These are phyloP conservation scores for Sterna hirundo DNA, from an alignment of 2,113 vertebrate species.

Conservation along the genomic window DNA sequence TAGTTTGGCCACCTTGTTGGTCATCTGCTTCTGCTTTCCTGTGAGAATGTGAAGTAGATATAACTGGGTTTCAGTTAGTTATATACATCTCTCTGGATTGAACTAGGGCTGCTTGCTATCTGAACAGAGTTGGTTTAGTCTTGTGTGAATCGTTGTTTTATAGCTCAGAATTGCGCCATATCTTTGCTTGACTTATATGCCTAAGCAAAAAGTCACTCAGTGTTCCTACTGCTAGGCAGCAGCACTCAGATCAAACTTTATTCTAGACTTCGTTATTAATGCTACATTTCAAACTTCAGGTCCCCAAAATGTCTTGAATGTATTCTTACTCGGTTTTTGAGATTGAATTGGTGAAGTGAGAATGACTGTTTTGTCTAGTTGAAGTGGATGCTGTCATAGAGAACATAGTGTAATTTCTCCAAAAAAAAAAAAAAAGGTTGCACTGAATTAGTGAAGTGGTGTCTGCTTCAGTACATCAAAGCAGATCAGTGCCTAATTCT, in stretches of 20 bases:
- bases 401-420: not conserved
- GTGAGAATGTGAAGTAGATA: not conserved
- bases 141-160: rapidly evolving
- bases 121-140: not conserved
- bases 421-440: not conserved
- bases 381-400: not conserved
- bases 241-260: not conserved
- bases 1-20: not conserved
- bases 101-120: rapidly evolving
- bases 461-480: not conserved
- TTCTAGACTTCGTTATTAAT: not conserved
- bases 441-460: not conserved
- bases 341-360: not conserved
- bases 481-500: not conserved
- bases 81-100: rapidly evolving
- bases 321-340: not conserved
- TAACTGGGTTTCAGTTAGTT: not conserved
- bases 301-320: not conserved
- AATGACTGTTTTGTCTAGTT: not conserved
- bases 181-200: not conserved
- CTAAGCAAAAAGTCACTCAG: not conserved
- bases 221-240: not conserved
- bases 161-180: not conserved
- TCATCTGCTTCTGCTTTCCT: not conserved
- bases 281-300: not conserved